Conservation (phyloP, 2,113 vertebrate species). For the Onychostruthus taczanowskii region DNA sequence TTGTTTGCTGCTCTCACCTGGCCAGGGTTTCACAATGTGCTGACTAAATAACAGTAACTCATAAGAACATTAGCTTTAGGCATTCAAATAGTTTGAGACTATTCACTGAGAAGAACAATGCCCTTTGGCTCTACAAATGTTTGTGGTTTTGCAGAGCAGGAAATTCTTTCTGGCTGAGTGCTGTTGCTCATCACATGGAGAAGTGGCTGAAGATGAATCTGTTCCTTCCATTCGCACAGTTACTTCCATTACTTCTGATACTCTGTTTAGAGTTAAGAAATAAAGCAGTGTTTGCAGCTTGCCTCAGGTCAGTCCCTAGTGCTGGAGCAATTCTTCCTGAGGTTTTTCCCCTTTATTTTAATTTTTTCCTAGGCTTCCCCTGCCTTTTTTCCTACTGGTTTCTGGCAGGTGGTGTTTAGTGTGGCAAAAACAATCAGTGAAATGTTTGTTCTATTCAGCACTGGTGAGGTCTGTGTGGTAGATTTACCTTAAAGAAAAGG, state of each 20-base stretch:
- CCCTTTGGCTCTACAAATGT: conserved; percentile 47
- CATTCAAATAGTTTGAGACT: conserved; percentile 47
- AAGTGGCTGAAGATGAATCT: conserved; percentile 46
- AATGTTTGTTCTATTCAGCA: background rate
- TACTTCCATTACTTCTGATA: conserved; percentile 55
- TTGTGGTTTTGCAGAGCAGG: conserved; percentile 55
- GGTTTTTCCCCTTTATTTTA: background rate
- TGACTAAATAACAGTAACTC: conserved; percentile 6
- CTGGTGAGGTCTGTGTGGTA: background rate
- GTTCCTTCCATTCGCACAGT: conserved; percentile 37
- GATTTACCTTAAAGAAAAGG: background rate
- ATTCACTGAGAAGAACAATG: conserved; percentile 53
- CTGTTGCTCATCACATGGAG: conserved; percentile 37
- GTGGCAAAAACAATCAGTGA: background rate
- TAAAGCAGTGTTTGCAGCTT: background rate
- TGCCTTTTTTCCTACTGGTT: background rate
- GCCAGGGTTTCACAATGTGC: background rate
- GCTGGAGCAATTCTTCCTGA: background rate
- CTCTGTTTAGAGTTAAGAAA: conserved; percentile 49
- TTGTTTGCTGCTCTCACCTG: conserved; percentile 43
- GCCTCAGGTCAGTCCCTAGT: background rate
- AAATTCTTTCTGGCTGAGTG: conserved; percentile 59
- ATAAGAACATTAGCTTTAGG: background rate
- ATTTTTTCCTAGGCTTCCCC: background rate
- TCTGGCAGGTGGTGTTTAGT: background rate